Percentiles rank a stretch among this genome's conserved stretches.
Evolutionary conservation across 1,140 invertebrate genomes (phyloP).

Genomic region (Pentalonia nigronervosa): DNA sequence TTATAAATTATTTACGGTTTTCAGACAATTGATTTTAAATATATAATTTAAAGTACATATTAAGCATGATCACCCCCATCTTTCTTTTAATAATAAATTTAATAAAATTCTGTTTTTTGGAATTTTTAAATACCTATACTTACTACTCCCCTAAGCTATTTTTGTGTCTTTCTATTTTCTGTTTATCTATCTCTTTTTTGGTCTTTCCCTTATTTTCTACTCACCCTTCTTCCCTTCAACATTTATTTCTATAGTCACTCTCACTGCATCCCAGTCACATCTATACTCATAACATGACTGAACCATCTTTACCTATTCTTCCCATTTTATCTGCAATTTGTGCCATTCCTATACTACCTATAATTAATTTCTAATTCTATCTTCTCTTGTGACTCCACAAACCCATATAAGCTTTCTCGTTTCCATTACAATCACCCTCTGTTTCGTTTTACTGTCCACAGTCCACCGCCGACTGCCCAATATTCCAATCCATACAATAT

Average conservation of each 20-base stretch:
- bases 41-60: no score
- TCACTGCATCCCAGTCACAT: not conserved
- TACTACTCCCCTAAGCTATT: not conserved
- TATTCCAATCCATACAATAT: not conserved
- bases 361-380: not conserved
- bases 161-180: not conserved
- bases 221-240: not conserved
- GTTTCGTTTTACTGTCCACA: not conserved
- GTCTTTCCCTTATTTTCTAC: not conserved
- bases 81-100: not conserved
- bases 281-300: not conserved
- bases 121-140: not conserved
- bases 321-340: not conserved
- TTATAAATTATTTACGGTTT: no score
- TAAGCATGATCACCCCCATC: no score
- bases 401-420: not conserved
- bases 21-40: no score
- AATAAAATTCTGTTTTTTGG: not conserved
- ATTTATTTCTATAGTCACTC: not conserved
- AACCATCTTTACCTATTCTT: not conserved
- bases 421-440: not conserved
- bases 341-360: not conserved
- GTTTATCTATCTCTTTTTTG: not conserved
- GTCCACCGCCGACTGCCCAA: not conserved
- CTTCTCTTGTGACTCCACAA: not conserved